These are phyloP conservation scores for Brachionus plicatilis DNA, from an alignment of 1,140 invertebrate species.

Conservation along the genomic window DNA sequence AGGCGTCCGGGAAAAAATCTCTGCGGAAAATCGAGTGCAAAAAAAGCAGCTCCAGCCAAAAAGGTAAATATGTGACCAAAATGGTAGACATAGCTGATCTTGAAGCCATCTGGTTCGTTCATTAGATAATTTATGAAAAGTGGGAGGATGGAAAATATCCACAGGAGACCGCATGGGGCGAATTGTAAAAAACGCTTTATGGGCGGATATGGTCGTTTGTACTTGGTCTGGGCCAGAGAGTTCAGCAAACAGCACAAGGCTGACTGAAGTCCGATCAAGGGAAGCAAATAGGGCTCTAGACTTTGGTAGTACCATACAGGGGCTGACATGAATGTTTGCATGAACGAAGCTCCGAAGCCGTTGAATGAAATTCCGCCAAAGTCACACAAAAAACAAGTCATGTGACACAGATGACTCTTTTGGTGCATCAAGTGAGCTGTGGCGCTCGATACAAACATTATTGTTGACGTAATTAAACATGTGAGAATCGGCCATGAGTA, in stretches of 20 bases:
- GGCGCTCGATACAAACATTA: conserved; percentile 43
- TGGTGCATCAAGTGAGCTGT: conserved; percentile 48
- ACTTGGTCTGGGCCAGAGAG: conserved; percentile 19
- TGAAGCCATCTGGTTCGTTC: background rate
- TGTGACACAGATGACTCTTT: conserved; percentile 46
- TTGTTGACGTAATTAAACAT: conserved; percentile 44
- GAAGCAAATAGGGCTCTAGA: conserved; percentile 20
- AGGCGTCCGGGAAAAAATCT: conserved; percentile 27
- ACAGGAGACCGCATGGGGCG: conserved; percentile 22
- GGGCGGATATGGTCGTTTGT: conserved; percentile 30
- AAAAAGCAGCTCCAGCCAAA: conserved; percentile 14
- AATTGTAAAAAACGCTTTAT: conserved; percentile 36
- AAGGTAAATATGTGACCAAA: conserved; percentile 12
- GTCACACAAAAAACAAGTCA: conserved; percentile 48
- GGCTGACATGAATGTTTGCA: conserved; percentile 27
- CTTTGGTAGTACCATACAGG: conserved; percentile 27
- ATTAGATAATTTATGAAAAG: background rate
- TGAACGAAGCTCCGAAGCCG: conserved; percentile 46
- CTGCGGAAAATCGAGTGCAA: conserved; percentile 39
- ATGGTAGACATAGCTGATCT: conserved; percentile 8
- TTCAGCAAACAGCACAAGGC: conserved; percentile 27
- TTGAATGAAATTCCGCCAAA: conserved; percentile 49
- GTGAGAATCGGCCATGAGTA: conserved; percentile 43
- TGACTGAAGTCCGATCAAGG: background rate
- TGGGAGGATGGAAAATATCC: background rate